phyloP scores from a whole-genome alignment of 1,140 invertebrate genomes.

The Tigriopus japonicus region DNA sequence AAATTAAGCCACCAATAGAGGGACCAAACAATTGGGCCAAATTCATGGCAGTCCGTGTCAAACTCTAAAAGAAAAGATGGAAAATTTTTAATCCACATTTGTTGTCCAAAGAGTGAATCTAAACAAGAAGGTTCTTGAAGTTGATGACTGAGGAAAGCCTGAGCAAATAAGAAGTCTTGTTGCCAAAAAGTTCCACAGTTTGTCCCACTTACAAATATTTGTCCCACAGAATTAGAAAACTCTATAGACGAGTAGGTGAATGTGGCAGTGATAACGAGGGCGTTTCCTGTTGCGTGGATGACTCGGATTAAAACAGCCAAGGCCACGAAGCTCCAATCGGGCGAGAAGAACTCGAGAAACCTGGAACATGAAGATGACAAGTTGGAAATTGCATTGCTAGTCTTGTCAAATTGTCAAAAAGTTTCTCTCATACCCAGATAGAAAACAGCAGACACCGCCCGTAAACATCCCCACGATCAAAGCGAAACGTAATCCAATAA shows the following conservation, averaged over 20 bases:
- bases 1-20: constrained; percentile 20
- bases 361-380: constrained; percentile 16
- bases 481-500: constrained; percentile 21
- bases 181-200: no score
- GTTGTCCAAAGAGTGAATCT: no score
- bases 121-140: no score
- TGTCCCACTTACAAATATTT: constrained; percentile 23
- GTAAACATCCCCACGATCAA: constrained; percentile 20
- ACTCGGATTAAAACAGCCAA: constrained; percentile 20
- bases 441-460: constrained; percentile 21
- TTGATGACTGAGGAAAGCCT: no score
- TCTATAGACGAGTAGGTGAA: constrained; percentile 22
- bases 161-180: no score
- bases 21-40: constrained; percentile 23
- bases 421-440: constrained; percentile 15
- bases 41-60: constrained; percentile 22
- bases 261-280: constrained; percentile 20
- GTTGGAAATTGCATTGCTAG: background rate
- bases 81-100: no score
- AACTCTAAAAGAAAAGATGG: constrained; percentile 17
- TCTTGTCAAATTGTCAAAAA: background rate
- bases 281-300: constrained; percentile 21
- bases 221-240: constrained; percentile 21
- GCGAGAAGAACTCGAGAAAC: constrained; percentile 21
- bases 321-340: constrained; percentile 19